Percentiles rank a stretch among this genome's conserved stretches.
phyloP scores from a whole-genome alignment of 2,113 vertebrate species.

The Ctenodactylus gundi region DNA sequence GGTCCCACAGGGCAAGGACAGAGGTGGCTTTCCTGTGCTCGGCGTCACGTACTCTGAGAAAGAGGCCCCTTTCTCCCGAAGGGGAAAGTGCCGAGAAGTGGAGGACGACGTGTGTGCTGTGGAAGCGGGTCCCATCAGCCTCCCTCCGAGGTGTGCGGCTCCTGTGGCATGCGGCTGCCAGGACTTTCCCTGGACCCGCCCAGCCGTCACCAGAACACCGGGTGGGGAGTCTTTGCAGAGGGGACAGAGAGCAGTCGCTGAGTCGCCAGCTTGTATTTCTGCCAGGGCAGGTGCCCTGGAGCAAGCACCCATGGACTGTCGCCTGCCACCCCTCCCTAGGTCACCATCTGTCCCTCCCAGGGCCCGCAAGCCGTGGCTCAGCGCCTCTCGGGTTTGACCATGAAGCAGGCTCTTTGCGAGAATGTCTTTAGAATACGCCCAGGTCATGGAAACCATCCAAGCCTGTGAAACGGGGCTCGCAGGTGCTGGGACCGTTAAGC shows the following conservation, averaged over 20 bases:
- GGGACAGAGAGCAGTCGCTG: constrained; percentile 3
- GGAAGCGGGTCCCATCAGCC: not conserved
- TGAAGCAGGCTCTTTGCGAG: constrained; percentile 42
- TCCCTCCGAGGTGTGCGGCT: not conserved
- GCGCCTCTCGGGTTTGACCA: constrained; percentile 14
- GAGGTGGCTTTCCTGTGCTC: no score
- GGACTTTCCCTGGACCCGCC: not conserved
- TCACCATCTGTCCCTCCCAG: constrained; percentile 11
- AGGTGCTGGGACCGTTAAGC: not conserved
- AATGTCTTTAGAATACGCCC: constrained; percentile 48
- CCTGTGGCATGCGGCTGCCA: constrained; percentile 35
- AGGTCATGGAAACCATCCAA: constrained; percentile 29
- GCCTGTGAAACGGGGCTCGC: constrained; percentile 3
- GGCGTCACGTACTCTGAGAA: no score
- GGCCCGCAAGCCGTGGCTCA: not conserved
- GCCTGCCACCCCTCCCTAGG: not conserved
- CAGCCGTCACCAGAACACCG: constrained; percentile 10
- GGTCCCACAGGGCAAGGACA: no score
- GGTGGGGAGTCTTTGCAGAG: constrained; percentile 31
- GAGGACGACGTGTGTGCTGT: no score
- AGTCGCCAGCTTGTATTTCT: constrained; percentile 15
- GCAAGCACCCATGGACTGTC: not conserved
- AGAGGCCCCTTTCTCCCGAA: constrained; percentile 48
- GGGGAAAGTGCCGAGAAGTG: not conserved
- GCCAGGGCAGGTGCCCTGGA: not conserved